Evolutionary conservation across 2,797 vertebrate species (phyloP).

Genomic region (Melanotaenia trifasciata): DNA sequence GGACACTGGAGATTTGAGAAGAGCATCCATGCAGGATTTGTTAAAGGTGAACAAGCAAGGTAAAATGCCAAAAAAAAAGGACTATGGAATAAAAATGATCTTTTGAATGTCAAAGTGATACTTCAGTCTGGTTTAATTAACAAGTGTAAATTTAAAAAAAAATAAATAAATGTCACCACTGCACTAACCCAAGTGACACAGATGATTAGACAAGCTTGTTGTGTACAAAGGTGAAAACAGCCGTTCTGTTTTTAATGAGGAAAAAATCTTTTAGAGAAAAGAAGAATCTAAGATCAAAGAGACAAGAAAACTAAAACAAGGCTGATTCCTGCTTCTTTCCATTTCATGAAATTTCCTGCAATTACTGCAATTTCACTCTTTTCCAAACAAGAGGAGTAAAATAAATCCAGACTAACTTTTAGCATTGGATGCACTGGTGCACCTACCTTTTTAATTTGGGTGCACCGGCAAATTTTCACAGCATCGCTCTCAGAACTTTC

Average conservation of each 20-base stretch:
- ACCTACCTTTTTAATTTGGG: no score
- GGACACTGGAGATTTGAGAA: slow-evolving; percentile 22
- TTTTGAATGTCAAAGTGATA: slow-evolving; percentile 16
- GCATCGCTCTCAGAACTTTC: no score
- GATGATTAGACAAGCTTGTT: background rate
- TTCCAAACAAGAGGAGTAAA: slow-evolving; percentile 9
- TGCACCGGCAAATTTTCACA: no score
- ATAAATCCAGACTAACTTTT: background rate
- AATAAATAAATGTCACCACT: background rate
- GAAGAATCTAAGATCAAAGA: slow-evolving; percentile 40
- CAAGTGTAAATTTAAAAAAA: slow-evolving; percentile 24
- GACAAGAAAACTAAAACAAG: slow-evolving; percentile 18
- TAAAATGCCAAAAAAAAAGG: slow-evolving; percentile 12
- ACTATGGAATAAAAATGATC: background rate
- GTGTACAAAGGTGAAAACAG: no score
- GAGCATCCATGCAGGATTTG: background rate
- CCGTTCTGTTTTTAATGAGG: background rate
- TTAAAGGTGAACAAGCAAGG: slow-evolving; percentile 37
- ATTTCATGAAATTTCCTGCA: slow-evolving; percentile 18
- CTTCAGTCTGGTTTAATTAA: slow-evolving; percentile 18
- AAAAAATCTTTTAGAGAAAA: slow-evolving; percentile 5
- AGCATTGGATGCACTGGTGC: no score
- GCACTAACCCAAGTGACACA: background rate
- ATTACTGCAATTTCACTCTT: background rate
- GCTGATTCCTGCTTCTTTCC: slow-evolving; percentile 12